Base-by-base conservation (phyloP, 53 echinoderm and acorn worm species). In the Echinometra lucunter region DNA sequence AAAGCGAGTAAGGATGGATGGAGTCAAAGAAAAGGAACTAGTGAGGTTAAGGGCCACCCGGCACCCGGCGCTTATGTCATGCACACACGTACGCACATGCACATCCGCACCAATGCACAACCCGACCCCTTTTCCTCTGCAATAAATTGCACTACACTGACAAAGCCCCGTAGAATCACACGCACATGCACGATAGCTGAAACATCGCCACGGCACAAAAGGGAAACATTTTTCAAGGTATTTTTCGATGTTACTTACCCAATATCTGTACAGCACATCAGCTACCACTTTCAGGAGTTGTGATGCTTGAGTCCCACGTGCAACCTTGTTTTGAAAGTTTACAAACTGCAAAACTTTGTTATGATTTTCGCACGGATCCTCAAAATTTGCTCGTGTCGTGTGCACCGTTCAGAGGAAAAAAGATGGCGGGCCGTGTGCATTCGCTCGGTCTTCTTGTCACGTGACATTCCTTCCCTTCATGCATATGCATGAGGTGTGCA, bases 361-460 rank as follows among this genome's bases (percentile, higher is more conserved):
- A 37, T 6, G 74, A 25, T 95, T 95, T 96, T 57, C 94, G 95
- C 95, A 94, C 95, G 96, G 95, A 93, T 90, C 95, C 67, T 78
- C 53, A 69, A 69, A 56, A 44, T 87, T 53, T 69, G 67, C 74
- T 53, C 92, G 97, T 94, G 97, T 95, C 97, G 97, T 97, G 97
- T 96, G 97, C 95, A 96, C 66, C 66, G 58, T 37, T 37, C 74
- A 66, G 44, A 13, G 13, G 63, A 63, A 92, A 88, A 89, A 97
- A 97, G 95, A 97, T 97, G 97, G 97, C 97, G 97, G 80, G 97
- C 96, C 97, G 97, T 97, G 97, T 97, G 97, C 70, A 97, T 88
- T 89, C 83, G 81, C 11, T 32, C 30, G 72, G 30, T 13, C 30
- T 72, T 72, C 72, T 72, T 72, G 72, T 72, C 72, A 72, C 72